These are phyloP conservation scores for Brachionus paranguensis DNA, from an alignment of 1,140 invertebrate genomes.

Conservation along the genomic window DNA sequence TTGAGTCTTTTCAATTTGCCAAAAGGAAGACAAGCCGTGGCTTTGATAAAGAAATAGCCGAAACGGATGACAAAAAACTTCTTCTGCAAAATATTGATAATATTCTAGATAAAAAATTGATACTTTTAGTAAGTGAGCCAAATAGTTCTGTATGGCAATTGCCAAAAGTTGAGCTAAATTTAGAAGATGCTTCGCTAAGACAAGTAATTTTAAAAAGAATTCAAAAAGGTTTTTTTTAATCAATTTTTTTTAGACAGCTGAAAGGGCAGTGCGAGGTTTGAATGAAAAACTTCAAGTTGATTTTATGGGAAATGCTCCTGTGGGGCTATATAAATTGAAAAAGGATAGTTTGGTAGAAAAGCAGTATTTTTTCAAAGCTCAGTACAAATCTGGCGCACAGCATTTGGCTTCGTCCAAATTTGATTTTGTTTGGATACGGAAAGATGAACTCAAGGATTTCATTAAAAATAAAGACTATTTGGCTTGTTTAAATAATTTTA, in stretches of 20 bases:
- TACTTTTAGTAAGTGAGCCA: constrained; percentile 28
- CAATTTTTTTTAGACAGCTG: constrained; percentile 11
- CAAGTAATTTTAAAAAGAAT: background rate
- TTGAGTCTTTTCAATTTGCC: background rate
- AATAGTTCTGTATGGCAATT: background rate
- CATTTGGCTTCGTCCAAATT: background rate
- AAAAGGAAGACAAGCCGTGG: background rate
- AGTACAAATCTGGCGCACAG: constrained; percentile 16
- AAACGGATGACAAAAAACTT: background rate
- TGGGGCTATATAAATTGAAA: constrained; percentile 1
- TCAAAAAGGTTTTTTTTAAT: background rate
- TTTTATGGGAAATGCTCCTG: constrained; percentile 32
- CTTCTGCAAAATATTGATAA: constrained; percentile 23
- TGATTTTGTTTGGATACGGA: constrained; percentile 34
- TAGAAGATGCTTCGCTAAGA: background rate
- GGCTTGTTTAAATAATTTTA: constrained; percentile 37
- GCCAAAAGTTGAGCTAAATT: background rate
- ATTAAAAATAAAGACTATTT: constrained; percentile 38
- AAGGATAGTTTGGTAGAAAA: background rate
- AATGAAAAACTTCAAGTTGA: constrained; percentile 14
- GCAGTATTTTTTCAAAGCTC: constrained; percentile 36
- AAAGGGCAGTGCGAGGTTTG: background rate
- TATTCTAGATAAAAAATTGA: constrained; percentile 33
- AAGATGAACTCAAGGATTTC: constrained; percentile 39
- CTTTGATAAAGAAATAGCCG: background rate